A percentile compares a stretch with the other conserved stretches of the same genome.
Evolutionary conservation across 2,797 vertebrate genomes (phyloP).

Genomic region (Macropodus opercularis): DNA sequence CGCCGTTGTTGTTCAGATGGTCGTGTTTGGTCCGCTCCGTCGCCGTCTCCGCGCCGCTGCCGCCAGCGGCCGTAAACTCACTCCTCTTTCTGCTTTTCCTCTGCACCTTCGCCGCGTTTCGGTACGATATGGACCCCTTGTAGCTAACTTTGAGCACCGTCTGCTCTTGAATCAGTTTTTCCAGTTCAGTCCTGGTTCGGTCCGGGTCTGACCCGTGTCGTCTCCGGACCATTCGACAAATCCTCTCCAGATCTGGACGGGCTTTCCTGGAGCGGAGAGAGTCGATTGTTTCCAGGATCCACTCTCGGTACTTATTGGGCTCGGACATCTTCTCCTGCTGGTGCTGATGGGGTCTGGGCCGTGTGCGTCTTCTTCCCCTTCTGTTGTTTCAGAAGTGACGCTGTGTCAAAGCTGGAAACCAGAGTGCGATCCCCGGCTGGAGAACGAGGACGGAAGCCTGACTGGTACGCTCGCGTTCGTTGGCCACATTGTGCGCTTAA

Average conservation of each 20-base stretch:
- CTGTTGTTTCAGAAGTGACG: constrained; percentile 77
- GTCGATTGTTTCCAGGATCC: constrained; percentile 93
- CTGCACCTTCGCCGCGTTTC: constrained; percentile 90
- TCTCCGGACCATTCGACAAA: constrained; percentile 92
- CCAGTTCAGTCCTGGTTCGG: constrained; percentile 88
- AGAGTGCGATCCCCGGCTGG: constrained; percentile 80
- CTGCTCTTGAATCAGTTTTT: constrained; percentile 91
- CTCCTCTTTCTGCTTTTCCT: constrained; percentile 85
- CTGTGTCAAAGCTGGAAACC: constrained; percentile 74
- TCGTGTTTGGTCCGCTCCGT: constrained; percentile 70
- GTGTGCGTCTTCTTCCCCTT: constrained; percentile 64
- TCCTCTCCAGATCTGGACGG: constrained; percentile 90
- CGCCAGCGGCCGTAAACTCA: constrained; percentile 73
- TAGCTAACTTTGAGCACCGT: constrained; percentile 93
- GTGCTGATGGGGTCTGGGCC: constrained; percentile 67
- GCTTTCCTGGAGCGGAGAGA: constrained; percentile 92
- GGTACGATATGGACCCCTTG: constrained; percentile 91
- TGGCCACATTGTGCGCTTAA: constrained; percentile 83
- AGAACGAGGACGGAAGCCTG: constrained; percentile 85
- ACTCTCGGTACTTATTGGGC: constrained; percentile 85
- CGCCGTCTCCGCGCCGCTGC: constrained; percentile 60
- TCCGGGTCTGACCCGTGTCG: constrained; percentile 90
- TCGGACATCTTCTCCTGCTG: constrained; percentile 78
- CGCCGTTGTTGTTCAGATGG: constrained; percentile 72
- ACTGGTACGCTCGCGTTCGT: constrained; percentile 82